Conservation (phyloP, 1,140 invertebrate genomes). For the Drosophila yakuba region DNA sequence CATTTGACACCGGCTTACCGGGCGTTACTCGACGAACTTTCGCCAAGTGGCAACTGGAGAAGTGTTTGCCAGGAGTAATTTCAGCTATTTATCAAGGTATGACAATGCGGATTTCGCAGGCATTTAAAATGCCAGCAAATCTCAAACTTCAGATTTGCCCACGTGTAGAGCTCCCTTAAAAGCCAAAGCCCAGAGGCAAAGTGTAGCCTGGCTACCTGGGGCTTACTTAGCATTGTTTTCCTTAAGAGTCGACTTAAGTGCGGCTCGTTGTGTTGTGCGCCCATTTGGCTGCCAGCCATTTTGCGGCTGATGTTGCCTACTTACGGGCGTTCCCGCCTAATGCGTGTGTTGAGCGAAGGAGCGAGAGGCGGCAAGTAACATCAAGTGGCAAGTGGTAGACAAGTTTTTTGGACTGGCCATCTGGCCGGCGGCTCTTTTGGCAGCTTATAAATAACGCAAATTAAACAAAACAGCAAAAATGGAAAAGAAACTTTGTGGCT, state of each 20-base stretch:
- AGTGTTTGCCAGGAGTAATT: conserved; percentile 61
- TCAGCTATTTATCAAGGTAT: conserved; percentile 79
- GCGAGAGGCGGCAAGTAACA: background rate
- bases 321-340: conserved; percentile 38
- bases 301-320: conserved; percentile 45
- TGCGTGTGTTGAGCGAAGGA: conserved; percentile 50
- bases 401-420: conserved; percentile 47
- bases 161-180: conserved; percentile 39
- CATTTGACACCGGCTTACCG: conserved; percentile 34
- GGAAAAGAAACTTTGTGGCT: conserved; percentile 65
- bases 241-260: conserved; percentile 66
- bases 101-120: conserved; percentile 72
- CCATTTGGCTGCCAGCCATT: conserved; percentile 70
- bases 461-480: conserved; percentile 69
- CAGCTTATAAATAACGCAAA: conserved; percentile 78
- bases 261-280: conserved; percentile 61
- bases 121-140: conserved; percentile 67
- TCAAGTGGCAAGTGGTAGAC: conserved; percentile 43
- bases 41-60: conserved; percentile 10
- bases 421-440: conserved; percentile 50
- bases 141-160: conserved; percentile 53
- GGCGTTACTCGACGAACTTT: conserved; percentile 20
- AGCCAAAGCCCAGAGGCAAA: background rate
- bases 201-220: conserved; percentile 28
- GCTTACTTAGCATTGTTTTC: conserved; percentile 69